These are phyloP conservation scores for Cirrhinus mrigala DNA, from an alignment of 2,797 vertebrate species.

Conservation along the genomic window DNA sequence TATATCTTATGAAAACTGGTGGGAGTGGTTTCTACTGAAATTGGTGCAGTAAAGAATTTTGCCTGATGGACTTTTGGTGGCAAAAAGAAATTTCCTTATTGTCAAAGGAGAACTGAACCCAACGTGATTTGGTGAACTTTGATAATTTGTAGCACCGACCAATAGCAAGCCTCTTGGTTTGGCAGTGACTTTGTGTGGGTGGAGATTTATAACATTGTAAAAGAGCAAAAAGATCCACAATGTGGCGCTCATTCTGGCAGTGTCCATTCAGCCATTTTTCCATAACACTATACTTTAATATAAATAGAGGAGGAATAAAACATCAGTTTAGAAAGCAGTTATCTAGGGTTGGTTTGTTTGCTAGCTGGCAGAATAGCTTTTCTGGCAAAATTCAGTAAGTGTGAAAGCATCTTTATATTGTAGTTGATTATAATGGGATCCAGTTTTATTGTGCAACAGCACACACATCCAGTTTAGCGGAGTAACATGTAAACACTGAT, in stretches of 20 bases:
- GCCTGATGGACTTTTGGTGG: background rate
- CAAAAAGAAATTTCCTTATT: background rate
- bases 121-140: background rate
- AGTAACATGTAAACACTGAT: slow-evolving; percentile 30
- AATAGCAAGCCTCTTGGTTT: background rate
- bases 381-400: background rate
- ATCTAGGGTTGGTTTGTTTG: background rate
- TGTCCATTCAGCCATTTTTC: background rate
- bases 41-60: background rate
- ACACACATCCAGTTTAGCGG: background rate
- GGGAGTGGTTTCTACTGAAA: background rate
- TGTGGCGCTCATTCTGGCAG: background rate
- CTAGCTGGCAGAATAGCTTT: background rate
- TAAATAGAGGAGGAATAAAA: background rate
- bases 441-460: background rate
- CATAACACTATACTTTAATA: background rate
- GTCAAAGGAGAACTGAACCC: background rate
- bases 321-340: background rate
- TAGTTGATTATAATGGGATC: background rate
- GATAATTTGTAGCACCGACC: background rate
- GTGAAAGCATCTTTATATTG: background rate
- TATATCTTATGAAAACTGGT: background rate
- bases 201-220: background rate
- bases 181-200: background rate
- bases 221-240: background rate